Base-by-base conservation (phyloP, 1,140 invertebrate species). In the Agrilus planipennis region DNA sequence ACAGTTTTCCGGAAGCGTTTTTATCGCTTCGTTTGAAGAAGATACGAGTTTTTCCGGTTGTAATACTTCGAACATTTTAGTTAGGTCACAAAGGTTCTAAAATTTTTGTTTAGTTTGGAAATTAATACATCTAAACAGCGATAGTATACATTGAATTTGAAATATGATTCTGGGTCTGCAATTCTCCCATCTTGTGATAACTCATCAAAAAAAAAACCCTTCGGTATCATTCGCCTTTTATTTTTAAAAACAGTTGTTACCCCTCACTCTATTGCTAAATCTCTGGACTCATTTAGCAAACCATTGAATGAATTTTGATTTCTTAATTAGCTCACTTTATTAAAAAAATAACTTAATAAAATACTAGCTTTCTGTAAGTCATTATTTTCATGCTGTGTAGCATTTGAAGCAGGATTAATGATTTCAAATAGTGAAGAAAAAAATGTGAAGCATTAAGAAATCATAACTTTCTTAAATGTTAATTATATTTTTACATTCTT, bases 291-390 rank as follows among this genome's bases (percentile, higher is more conserved):
- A 40, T 49, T 49, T 35, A 46, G 21, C 27, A 49, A 49, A 46
- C 27, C 23, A 46, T 43, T 25, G 34, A 46, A 44, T 41, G 34
- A 45, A 45, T 44, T 44, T 30, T 44, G 45, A 53, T 55, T 55
- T 50, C 44, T 44, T 49, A 47, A 44, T 51, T 53, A 10, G 42
- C 44, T 40, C 47, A 53, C 45, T 50, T 41, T 53, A 51, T 53
- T 47, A 17, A 52, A 51, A 54, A 55, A 41, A 50, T 54, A 52
- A 52, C 37, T 56, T 51, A 49, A 44, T 47, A 50, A 47, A 46
- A 44, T 54, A 50, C 46, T 51, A 47, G 43, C 21, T 50, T 54
- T 50, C 42, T 50, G 45, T 46, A 51, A 51, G 42, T 53, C 42
- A 52, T 50, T 46, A 52, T 46, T 53, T 51, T 49, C 45, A 52